Conservation (phyloP, 2,797 vertebrate genomes). For the Eleutherodactylus coqui region DNA sequence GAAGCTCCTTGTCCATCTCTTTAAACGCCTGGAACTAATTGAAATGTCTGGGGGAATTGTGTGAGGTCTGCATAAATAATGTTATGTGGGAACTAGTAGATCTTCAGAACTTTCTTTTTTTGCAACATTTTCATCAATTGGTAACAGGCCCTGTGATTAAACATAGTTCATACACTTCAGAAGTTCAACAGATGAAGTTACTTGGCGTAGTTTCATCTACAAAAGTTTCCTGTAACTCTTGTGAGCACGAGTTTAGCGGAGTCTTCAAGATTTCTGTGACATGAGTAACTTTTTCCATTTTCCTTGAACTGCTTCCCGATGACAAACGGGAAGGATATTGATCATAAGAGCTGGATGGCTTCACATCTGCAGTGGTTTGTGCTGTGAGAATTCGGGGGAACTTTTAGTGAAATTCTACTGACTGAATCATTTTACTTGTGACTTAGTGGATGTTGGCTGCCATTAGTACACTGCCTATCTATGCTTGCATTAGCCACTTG, state of each 20-base stretch:
- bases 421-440: not conserved
- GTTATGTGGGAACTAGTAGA: not conserved
- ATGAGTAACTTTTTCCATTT: slow-evolving; percentile 56
- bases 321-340: slow-evolving; percentile 48
- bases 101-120: not conserved
- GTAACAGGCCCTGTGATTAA: not conserved
- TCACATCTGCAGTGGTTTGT: not conserved
- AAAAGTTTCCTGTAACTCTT: slow-evolving; percentile 45
- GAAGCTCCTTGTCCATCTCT: not conserved
- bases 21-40: not conserved
- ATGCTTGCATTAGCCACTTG: not conserved
- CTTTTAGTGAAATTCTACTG: not conserved
- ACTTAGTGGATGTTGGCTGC: not conserved
- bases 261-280: slow-evolving; percentile 22
- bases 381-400: not conserved
- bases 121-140: not conserved
- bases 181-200: slow-evolving; percentile 26
- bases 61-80: slow-evolving; percentile 7
- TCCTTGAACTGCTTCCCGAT: slow-evolving; percentile 35
- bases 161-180: not conserved
- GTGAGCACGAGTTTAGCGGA: slow-evolving; percentile 36
- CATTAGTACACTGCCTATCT: not conserved
- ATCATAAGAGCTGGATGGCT: slow-evolving; percentile 15
- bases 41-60: not conserved
- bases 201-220: slow-evolving; percentile 20